Conservation (phyloP, 1,140 invertebrate genomes). For the Bombyx mori region ASM3026992v2 NC_085110.1:1268001-1268500, state of each 20-base stretch:
- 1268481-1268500: too few species aligned
- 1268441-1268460: too few species aligned
- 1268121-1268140: background rate
- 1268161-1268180: background rate
- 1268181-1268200: too few species aligned
- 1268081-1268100: too few species aligned
- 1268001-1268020: too few species aligned
- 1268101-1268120: too few species aligned
- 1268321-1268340: slow-evolving; percentile 88
- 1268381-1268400: too few species aligned
- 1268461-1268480: background rate
- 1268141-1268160: background rate
- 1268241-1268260: slow-evolving; percentile 75
- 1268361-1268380: slow-evolving; percentile 86
- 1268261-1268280: slow-evolving; percentile 82
- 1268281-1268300: slow-evolving; percentile 81
- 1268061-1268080: too few species aligned
- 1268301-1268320: slow-evolving; percentile 88
- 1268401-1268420: too few species aligned
- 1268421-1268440: too few species aligned
- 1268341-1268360: slow-evolving; percentile 87
- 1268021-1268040: too few species aligned
- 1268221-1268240: slow-evolving; percentile 78
- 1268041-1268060: too few species aligned
- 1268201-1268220: slow-evolving; percentile 80